Conservation (phyloP, 2,113 vertebrate species). For the Varanus salvator region DNA sequence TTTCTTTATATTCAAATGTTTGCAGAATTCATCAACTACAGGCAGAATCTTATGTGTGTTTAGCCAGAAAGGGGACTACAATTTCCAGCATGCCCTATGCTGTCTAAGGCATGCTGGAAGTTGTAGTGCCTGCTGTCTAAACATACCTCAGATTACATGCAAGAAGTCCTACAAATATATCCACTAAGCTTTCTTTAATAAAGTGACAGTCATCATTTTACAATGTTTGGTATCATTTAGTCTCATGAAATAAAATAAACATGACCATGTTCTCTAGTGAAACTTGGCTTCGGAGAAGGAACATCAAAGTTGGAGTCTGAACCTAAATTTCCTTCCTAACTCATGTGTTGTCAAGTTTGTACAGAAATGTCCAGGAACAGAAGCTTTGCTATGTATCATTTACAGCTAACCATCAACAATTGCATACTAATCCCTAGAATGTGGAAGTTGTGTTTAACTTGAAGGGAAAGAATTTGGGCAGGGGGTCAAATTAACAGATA, state of each 20-base stretch:
- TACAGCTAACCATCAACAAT: background rate
- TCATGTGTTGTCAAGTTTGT: background rate
- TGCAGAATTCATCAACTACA: too few species aligned
- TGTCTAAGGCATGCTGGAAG: too few species aligned
- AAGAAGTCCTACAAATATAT: too few species aligned
- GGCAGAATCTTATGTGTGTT: too few species aligned
- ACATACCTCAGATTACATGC: too few species aligned
- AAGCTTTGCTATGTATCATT: background rate
- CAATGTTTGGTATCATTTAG: too few species aligned
- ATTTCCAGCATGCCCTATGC: too few species aligned
- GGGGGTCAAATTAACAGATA: conserved; percentile 66
- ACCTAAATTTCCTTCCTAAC: background rate
- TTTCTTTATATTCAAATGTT: background rate
- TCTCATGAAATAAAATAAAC: background rate
- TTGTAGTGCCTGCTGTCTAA: too few species aligned
- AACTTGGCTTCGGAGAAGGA: background rate
- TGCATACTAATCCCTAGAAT: background rate
- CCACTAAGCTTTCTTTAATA: too few species aligned
- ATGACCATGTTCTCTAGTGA: background rate
- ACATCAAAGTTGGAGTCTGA: background rate
- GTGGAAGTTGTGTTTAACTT: conserved; percentile 50
- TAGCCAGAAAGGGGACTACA: too few species aligned
- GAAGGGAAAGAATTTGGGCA: conserved; percentile 56
- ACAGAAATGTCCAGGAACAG: background rate
- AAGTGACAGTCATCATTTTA: too few species aligned